Evolutionary conservation across 2,888 invertebrate genomes (phyloP).

Genomic region (Metacarcinus magister): DNA sequence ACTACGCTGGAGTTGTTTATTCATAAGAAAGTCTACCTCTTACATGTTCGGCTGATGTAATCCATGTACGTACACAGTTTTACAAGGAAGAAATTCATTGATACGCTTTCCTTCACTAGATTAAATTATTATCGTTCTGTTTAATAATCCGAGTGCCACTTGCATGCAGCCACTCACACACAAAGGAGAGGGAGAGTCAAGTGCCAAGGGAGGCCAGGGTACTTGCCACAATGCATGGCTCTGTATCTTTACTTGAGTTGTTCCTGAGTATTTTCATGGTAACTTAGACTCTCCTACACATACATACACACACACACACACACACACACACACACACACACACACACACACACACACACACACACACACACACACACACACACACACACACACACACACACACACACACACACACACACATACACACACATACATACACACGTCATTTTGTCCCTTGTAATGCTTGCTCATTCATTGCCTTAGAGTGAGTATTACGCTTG

Average conservation of each 20-base stretch:
- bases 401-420: constrained; percentile 37
- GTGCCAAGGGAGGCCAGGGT: background rate
- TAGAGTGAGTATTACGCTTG: background rate
- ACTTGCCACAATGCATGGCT: background rate
- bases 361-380: constrained; percentile 49
- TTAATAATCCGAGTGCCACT: background rate
- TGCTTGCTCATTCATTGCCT: background rate
- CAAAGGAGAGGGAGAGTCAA: background rate
- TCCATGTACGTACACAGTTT: constrained; percentile 50
- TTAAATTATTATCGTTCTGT: background rate
- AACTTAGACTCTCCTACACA: background rate
- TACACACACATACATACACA: constrained; percentile 58
- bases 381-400: constrained; percentile 34
- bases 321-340: background rate
- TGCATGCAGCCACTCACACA: constrained; percentile 8
- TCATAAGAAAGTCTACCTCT: constrained; percentile 51
- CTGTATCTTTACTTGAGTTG: background rate
- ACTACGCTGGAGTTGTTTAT: background rate
- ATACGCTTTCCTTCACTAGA: background rate
- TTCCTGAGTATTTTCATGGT: background rate
- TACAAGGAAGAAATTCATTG: background rate
- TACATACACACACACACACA: background rate
- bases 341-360: constrained; percentile 1
- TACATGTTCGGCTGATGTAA: constrained; percentile 19
- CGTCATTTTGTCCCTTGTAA: background rate